phyloP scores from a whole-genome alignment of 1,140 invertebrate species.

The Drosophila persimilis region DNA sequence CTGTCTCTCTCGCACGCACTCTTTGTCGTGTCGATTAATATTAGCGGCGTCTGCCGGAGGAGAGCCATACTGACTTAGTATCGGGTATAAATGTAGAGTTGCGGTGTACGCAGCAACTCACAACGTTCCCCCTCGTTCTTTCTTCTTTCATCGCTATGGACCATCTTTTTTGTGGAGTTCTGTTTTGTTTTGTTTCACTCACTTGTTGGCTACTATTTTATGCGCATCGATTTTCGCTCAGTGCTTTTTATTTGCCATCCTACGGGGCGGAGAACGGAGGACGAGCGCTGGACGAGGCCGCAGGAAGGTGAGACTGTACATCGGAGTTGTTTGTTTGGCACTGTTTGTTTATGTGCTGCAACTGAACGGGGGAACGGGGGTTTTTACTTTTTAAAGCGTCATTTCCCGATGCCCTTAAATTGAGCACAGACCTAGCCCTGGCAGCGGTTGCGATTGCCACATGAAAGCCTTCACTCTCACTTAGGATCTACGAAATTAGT shows the following conservation, averaged over 20 bases:
- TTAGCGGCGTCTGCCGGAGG: no score
- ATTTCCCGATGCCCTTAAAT: conserved; percentile 55
- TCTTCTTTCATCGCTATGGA: conserved; percentile 3
- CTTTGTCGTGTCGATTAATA: no score
- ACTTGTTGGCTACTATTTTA: conserved; percentile 78
- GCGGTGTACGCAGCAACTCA: no score
- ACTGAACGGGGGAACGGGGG: conserved; percentile 44
- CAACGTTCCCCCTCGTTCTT: conserved; percentile 3
- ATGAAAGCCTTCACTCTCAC: conserved; percentile 24
- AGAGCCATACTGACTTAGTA: no score
- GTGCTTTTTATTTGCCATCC: conserved; percentile 74
- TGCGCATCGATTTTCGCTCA: conserved; percentile 81
- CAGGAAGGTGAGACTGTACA: conserved; percentile 29
- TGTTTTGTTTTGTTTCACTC: conserved; percentile 47
- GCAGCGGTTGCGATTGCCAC: conserved; percentile 22
- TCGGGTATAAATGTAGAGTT: no score
- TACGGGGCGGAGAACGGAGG: background rate
- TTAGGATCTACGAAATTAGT: background rate
- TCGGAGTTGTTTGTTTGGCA: conserved; percentile 50
- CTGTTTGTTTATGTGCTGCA: conserved; percentile 75
- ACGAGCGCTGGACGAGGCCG: conserved; percentile 1
- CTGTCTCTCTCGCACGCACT: no score
- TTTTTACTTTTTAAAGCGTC: conserved; percentile 66
- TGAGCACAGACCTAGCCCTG: conserved; percentile 20
- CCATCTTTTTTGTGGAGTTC: background rate